Evolutionary conservation across 2,113 vertebrate species (phyloP).

Genomic region (Oenanthe melanoleuca): DNA sequence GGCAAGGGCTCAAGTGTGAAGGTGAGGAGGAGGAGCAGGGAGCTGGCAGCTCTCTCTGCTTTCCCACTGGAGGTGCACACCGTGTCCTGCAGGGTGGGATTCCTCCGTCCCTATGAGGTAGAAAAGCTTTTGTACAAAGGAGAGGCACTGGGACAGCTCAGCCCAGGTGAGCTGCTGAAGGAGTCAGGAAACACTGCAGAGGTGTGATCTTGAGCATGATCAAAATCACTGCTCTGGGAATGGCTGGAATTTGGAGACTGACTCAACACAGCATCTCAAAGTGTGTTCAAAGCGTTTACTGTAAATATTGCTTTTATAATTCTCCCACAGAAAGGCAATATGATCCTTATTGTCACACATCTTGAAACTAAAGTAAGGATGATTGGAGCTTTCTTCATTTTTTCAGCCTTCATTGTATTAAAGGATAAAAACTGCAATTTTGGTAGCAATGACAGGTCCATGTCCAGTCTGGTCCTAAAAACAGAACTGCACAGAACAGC

Average conservation of each 20-base stretch:
- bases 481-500: neutral
- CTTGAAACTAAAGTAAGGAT: neutral
- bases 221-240: neutral
- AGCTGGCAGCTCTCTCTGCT: neutral
- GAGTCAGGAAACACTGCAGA: neutral
- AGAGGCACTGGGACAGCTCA: neutral
- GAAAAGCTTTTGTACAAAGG: neutral
- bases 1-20: slow-evolving; percentile 97
- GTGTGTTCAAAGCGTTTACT: neutral
- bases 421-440: neutral
- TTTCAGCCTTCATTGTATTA: neutral
- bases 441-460: neutral
- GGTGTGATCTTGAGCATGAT: neutral
- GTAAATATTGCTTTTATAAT: neutral
- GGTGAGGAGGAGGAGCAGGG: slow-evolving; percentile 70
- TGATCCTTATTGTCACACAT: neutral
- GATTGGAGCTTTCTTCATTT: neutral
- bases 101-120: accelerated
- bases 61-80: accelerated
- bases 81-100: accelerated
- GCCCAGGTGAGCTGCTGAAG: neutral
- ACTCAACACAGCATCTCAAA: neutral
- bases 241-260: neutral
- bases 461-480: neutral
- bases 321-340: neutral